A percentile compares a stretch with the other conserved stretches of the same genome.
Conservation (phyloP, 1,140 invertebrate genomes). For the Lasioglossum baleicum region DNA sequence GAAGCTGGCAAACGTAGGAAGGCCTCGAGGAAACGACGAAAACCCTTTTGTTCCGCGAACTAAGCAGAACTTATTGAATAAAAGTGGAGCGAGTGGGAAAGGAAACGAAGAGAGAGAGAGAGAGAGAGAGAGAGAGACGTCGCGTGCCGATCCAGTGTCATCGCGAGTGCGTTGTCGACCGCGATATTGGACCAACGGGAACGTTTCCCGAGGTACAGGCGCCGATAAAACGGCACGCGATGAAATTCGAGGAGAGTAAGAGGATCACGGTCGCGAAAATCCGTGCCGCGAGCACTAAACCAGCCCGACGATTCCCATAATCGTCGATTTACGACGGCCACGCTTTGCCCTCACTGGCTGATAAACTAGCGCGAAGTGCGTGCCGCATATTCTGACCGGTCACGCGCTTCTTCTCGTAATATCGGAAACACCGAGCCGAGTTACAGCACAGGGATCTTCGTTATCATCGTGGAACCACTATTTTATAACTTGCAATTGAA, state of each 20-base stretch:
- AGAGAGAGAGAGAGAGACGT: neutral
- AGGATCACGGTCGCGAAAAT: constrained; percentile 8
- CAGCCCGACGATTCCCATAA: neutral
- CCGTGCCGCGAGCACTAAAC: neutral
- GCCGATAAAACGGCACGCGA: constrained; percentile 18
- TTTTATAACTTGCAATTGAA: no score
- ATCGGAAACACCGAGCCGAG: no score
- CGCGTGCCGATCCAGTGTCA: constrained; percentile 14
- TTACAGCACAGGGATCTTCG: no score
- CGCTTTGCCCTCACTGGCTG: neutral
- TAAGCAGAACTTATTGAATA: constrained; percentile 12
- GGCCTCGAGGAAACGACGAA: neutral
- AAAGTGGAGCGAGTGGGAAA: neutral
- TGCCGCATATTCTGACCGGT: no score
- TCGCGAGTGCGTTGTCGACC: neutral
- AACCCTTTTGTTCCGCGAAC: constrained; percentile 5
- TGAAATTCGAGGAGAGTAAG: constrained; percentile 12
- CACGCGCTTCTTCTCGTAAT: no score
- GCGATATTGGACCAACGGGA: neutral
- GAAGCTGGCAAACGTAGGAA: neutral
- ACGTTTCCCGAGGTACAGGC: neutral
- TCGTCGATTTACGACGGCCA: constrained; percentile 12
- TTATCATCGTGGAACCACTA: no score
- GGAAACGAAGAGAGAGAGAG: no score
- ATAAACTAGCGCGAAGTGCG: neutral